A percentile compares a stretch with the other conserved stretches of the same genome.
phyloP scores from a whole-genome alignment of 2,113 vertebrate genomes.

The Dipodomys merriami region DNA sequence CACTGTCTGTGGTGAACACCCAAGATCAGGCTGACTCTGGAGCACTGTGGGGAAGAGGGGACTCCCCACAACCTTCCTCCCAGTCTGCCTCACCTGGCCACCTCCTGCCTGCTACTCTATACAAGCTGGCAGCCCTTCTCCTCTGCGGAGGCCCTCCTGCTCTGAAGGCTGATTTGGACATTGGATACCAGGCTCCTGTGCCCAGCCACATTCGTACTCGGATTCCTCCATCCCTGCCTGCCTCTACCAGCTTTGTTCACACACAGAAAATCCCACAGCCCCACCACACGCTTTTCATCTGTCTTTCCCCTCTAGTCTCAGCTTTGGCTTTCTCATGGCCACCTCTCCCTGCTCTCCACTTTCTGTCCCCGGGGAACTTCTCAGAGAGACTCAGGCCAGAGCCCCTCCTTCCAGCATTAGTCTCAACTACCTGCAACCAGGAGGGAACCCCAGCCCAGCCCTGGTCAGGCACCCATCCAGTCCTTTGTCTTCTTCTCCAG shows the following conservation, averaged over 20 bases:
- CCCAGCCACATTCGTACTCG: constrained; percentile 50
- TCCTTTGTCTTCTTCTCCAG: background rate
- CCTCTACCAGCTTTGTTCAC: constrained; percentile 45
- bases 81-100: background rate
- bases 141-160: constrained; percentile 63
- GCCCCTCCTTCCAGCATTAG: background rate
- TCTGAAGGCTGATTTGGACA: constrained; percentile 69
- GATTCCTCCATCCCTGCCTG: background rate
- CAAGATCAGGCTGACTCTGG: accelerated
- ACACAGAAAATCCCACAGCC: constrained; percentile 42
- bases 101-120: background rate
- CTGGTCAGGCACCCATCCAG: background rate
- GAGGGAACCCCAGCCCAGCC: background rate
- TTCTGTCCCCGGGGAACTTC: too few species aligned
- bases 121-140: background rate
- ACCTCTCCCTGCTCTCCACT: background rate
- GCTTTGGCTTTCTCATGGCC: background rate
- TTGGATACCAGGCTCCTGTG: constrained; percentile 74
- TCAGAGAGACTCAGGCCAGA: background rate
- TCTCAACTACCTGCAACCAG: background rate
- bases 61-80: too few species aligned
- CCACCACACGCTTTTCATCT: constrained; percentile 12
- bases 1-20: accelerated
- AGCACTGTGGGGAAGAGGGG: background rate
- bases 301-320: background rate